These are phyloP conservation scores for Cephus runcator DNA, from an alignment of 2,888 invertebrate genomes.

Conservation along the genomic window DNA sequence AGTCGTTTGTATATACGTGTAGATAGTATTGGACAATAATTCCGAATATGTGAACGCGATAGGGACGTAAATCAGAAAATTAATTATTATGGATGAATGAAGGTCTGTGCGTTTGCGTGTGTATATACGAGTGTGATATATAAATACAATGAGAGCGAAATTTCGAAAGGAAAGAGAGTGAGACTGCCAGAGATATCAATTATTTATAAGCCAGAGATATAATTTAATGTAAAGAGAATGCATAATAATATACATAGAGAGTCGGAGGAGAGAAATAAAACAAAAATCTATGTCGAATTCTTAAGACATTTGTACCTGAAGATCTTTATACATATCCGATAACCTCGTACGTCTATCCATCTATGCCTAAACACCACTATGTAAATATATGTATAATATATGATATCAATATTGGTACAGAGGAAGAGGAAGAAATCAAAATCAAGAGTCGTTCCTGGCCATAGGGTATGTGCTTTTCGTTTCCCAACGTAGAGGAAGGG, in stretches of 20 bases:
- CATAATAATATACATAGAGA: slow-evolving; percentile 24
- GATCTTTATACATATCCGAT: background rate
- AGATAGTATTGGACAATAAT: slow-evolving; percentile 55
- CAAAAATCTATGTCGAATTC: background rate
- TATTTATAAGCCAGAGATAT: slow-evolving; percentile 59
- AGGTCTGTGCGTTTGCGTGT: slow-evolving; percentile 22
- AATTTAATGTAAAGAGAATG: slow-evolving; percentile 58
- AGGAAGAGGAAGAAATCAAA: background rate
- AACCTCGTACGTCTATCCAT: background rate
- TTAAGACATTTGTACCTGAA: background rate
- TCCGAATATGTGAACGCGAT: slow-evolving; percentile 21
- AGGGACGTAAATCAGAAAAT: slow-evolving; percentile 23
- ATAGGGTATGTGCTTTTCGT: background rate
- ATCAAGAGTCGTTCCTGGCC: background rate
- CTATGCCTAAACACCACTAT: background rate
- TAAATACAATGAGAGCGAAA: slow-evolving; percentile 17
- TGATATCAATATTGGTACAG: no score
- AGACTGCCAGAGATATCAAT: slow-evolving; percentile 41
- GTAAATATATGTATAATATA: background rate
- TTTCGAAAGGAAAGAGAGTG: slow-evolving; percentile 22
- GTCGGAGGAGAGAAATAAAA: slow-evolving; percentile 30
- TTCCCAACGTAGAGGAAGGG: background rate
- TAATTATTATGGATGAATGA: slow-evolving; percentile 23
- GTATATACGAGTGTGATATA: slow-evolving; percentile 22
- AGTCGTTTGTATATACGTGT: slow-evolving; percentile 29